These are phyloP conservation scores for Pelodytes ibericus DNA, from an alignment of 2,797 vertebrate species.

Conservation along the genomic window DNA sequence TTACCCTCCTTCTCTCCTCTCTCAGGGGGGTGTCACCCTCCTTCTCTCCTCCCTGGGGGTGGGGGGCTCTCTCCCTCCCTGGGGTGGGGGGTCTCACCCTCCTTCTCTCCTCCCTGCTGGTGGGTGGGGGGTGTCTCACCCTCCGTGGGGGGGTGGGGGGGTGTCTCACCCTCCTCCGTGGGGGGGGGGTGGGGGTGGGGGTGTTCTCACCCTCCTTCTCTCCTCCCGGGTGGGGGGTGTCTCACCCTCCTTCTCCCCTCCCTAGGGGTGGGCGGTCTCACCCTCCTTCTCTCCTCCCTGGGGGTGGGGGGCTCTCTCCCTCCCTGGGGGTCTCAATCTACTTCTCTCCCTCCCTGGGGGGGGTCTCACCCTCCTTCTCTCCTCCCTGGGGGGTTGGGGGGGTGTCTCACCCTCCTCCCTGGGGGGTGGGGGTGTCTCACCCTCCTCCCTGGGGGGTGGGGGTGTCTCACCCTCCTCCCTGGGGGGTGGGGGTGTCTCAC, in stretches of 20 bases:
- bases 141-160: background rate
- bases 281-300: background rate
- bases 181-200: too few species aligned
- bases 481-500: too few species aligned
- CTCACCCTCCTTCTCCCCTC: background rate
- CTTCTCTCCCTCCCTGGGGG: too few species aligned
- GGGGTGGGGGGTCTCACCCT: background rate
- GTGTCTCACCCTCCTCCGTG: background rate
- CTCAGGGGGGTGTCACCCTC: background rate
- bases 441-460: background rate
- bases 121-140: background rate
- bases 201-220: background rate
- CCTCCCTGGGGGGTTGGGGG: background rate
- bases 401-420: background rate
- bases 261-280: too few species aligned
- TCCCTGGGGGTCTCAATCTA: background rate
- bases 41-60: background rate
- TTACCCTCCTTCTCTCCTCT: background rate
- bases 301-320: background rate
- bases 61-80: background rate
- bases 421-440: too few species aligned
- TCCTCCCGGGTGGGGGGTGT: background rate
- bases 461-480: background rate
- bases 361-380: background rate
- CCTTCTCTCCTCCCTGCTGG: background rate